Percentiles rank a stretch among this genome's conserved stretches.
phyloP scores from a whole-genome alignment of 2,113 vertebrate species.

The Solea solea region DNA sequence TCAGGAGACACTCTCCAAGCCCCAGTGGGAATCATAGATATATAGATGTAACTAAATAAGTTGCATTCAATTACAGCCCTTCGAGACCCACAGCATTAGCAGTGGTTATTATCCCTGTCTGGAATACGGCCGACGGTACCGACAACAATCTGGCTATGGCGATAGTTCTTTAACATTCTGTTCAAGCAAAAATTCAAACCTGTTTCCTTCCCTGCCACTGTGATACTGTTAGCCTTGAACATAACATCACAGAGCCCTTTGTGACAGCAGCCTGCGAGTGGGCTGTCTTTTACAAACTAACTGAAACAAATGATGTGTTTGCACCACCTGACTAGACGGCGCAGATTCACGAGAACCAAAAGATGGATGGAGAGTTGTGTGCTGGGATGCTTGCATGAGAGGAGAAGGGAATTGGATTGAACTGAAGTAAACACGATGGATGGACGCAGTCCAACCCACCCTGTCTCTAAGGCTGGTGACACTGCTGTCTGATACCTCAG shows the following conservation, averaged over 20 bases:
- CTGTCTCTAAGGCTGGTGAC: slow-evolving; percentile 6
- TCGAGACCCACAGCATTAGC: slow-evolving; percentile 53
- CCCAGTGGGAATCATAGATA: slow-evolving; percentile 52
- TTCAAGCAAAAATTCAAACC: slow-evolving; percentile 52
- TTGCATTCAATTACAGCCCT: slow-evolving; percentile 68
- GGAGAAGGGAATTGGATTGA: slow-evolving; percentile 64
- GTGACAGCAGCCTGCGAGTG: slow-evolving; percentile 12
- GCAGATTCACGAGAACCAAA: slow-evolving; percentile 46
- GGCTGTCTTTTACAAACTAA: slow-evolving; percentile 23
- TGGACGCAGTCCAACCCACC: slow-evolving; percentile 49
- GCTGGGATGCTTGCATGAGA: slow-evolving; percentile 36
- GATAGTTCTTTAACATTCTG: slow-evolving; percentile 52
- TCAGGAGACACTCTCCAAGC: slow-evolving; percentile 44
- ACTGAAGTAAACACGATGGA: slow-evolving; percentile 64
- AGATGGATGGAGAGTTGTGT: slow-evolving; percentile 52
- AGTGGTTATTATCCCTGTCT: slow-evolving; percentile 59
- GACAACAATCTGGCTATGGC: slow-evolving; percentile 51
- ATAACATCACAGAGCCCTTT: slow-evolving; percentile 24
- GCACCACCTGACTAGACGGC: slow-evolving; percentile 43
- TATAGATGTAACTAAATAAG: slow-evolving; percentile 64
- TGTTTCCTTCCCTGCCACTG: slow-evolving; percentile 22
- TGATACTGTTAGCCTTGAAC: slow-evolving; percentile 55
- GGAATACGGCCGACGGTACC: slow-evolving; percentile 51
- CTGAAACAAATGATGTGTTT: slow-evolving; percentile 52
- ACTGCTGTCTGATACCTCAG: slow-evolving; percentile 46